phyloP scores from a whole-genome alignment of 2,888 invertebrate species.

The Zele albiditarsus region DNA sequence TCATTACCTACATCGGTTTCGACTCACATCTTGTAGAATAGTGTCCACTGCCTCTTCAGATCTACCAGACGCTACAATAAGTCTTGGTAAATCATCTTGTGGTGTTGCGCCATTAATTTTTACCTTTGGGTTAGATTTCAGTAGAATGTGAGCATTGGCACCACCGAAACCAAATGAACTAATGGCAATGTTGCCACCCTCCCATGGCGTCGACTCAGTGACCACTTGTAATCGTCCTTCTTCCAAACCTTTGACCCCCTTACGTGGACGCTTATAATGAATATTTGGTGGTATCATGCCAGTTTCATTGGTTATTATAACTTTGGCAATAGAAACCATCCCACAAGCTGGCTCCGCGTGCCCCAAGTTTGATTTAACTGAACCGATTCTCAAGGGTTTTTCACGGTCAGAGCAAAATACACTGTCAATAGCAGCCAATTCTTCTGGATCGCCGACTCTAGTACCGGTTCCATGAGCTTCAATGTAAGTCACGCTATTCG shows the following conservation, averaged over 20 bases:
- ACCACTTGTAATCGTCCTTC: constrained; percentile 83
- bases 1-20: not conserved
- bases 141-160: constrained; percentile 84
- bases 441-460: constrained; percentile 92
- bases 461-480: constrained; percentile 87
- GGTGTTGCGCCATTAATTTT: constrained; percentile 80
- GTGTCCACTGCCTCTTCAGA: constrained; percentile 83
- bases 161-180: constrained; percentile 97
- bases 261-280: constrained; percentile 80
- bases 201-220: constrained; percentile 80
- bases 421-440: constrained; percentile 86
- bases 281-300: constrained; percentile 90
- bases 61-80: constrained; percentile 85
- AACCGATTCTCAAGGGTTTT: constrained; percentile 87
- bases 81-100: constrained; percentile 80
- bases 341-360: constrained; percentile 93
- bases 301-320: constrained; percentile 86
- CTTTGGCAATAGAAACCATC: constrained; percentile 87
- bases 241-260: constrained; percentile 77
- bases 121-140: constrained; percentile 77
- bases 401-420: constrained; percentile 84
- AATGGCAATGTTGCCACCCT: constrained; percentile 83
- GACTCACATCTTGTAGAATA: constrained; percentile 78
- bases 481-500: constrained; percentile 76
- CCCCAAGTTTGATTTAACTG: constrained; percentile 95